These are phyloP conservation scores for Athalia cordata DNA, from an alignment of 2,888 invertebrate species.

Conservation along the genomic window DNA sequence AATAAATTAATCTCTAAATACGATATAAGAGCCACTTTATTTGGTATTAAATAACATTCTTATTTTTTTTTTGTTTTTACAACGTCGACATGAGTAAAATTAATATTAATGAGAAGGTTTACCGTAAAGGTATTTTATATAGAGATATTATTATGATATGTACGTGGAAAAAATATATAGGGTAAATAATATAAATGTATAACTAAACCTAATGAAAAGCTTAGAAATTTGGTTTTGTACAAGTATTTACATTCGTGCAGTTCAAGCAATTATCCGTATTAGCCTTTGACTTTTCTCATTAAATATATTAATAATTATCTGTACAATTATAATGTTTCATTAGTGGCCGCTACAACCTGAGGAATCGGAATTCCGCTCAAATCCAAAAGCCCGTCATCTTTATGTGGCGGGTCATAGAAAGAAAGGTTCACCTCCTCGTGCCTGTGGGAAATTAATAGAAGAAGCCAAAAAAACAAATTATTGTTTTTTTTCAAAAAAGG, in stretches of 20 bases:
- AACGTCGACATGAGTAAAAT: background rate
- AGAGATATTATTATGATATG: slow-evolving; percentile 16
- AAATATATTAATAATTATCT: background rate
- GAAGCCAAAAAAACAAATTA: no score
- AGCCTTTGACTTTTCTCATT: background rate
- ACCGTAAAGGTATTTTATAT: background rate
- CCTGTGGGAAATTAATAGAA: background rate
- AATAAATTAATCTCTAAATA: background rate
- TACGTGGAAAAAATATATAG: background rate
- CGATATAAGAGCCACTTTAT: slow-evolving; percentile 40
- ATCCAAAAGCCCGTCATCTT: slow-evolving; percentile 44
- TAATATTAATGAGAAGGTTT: slow-evolving; percentile 11
- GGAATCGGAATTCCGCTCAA: slow-evolving; percentile 44
- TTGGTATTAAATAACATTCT: slow-evolving; percentile 4
- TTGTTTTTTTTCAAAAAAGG: background rate
- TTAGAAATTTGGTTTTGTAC: slow-evolving; percentile 43
- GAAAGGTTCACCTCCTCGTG: slow-evolving; percentile 46
- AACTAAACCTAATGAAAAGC: slow-evolving; percentile 21
- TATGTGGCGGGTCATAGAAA: slow-evolving; percentile 43
- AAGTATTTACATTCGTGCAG: slow-evolving; percentile 32
- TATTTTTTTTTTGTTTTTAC: background rate
- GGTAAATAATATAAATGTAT: slow-evolving; percentile 6
- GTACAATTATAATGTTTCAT: background rate
- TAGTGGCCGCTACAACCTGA: slow-evolving; percentile 7
- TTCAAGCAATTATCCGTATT: slow-evolving; percentile 11